Percentiles rank a stretch among this genome's conserved stretches.
Conservation (phyloP, 2,797 vertebrate species). For the Falco rusticolus region DNA sequence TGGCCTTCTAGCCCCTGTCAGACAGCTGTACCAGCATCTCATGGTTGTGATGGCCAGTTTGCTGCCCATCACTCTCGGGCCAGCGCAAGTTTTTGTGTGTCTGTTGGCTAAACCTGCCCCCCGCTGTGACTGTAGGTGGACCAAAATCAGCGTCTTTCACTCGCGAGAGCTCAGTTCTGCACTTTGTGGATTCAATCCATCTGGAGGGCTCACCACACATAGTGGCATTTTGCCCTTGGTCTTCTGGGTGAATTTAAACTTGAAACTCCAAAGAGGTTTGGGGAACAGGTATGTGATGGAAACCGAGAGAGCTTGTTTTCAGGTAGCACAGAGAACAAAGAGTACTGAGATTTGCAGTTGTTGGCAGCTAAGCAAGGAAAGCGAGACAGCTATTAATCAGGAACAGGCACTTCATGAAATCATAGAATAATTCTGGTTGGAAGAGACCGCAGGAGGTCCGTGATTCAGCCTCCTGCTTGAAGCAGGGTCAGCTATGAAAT, state of each 20-base stretch:
- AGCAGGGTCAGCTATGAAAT: background rate
- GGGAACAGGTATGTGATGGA: background rate
- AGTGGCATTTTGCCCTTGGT: background rate
- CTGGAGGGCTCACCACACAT: background rate
- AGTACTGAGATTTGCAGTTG: background rate
- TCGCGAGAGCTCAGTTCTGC: background rate
- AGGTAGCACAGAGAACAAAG: background rate
- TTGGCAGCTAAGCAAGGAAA: background rate
- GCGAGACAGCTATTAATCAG: constrained; percentile 22
- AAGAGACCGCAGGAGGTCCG: background rate
- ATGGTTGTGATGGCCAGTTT: background rate
- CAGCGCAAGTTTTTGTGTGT: background rate
- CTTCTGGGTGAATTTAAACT: background rate
- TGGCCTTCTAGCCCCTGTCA: background rate
- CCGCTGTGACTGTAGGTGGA: background rate
- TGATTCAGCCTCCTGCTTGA: background rate
- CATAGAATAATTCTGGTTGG: background rate
- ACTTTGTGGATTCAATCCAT: background rate
- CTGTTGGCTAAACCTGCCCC: background rate
- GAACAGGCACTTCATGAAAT: background rate
- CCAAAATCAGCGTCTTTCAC: background rate
- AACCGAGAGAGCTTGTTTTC: background rate
- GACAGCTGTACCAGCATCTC: background rate
- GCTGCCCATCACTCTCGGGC: background rate
- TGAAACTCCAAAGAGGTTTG: background rate